Evolutionary conservation across 2,888 invertebrate genomes (phyloP), one percentile per base, ranked within the genome.

Genomic region (Tetragonula carbonaria): DNA sequence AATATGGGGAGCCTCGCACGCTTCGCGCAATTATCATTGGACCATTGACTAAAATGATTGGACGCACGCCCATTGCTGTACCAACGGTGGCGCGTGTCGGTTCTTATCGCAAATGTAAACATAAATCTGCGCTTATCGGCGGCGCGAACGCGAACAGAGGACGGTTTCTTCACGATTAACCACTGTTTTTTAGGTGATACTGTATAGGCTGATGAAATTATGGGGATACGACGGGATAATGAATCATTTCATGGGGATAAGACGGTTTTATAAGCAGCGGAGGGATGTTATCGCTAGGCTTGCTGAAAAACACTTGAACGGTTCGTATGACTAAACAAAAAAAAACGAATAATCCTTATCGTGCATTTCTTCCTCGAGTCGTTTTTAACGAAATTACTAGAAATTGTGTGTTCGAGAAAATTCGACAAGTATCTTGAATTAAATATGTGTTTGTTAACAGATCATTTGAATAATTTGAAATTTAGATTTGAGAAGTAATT

Each of bases 141-240:
- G 45, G 28, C 21, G 45, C 45, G 78, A 65, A 65, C 18, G 13
- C 45, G 14, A 59, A 11, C 38, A 38, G 53, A 16, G 53, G 21
- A 14, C 50, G 3, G 0, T 45, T 67, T 18, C 73, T 63, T 79
- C 53, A 18, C 11, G 45, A 21, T 74, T 75, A 23, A 45, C n/a
- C 21, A 16, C 21, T 78, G 57, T 67, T 93, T 94, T 18, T 93
- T 45, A 96, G 96, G 96, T 96, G 51, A 93, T 96, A 75, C 91
- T 96, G 13, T 94, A 95, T 87, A 95, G 95, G 86, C 93, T 96
- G 18, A 89, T 97, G 23, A 94, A 95, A 81, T 90, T 93, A 28
- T 97, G 96, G 97, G 96, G 96, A 70, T 95, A 95, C 84, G 94
- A 95, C 0, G 96, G 96, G 2, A 95, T 97, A 28, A 95, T 96